phyloP scores from a whole-genome alignment of 2,888 invertebrate genomes.

The Sinohyriopsis cumingii region DNA sequence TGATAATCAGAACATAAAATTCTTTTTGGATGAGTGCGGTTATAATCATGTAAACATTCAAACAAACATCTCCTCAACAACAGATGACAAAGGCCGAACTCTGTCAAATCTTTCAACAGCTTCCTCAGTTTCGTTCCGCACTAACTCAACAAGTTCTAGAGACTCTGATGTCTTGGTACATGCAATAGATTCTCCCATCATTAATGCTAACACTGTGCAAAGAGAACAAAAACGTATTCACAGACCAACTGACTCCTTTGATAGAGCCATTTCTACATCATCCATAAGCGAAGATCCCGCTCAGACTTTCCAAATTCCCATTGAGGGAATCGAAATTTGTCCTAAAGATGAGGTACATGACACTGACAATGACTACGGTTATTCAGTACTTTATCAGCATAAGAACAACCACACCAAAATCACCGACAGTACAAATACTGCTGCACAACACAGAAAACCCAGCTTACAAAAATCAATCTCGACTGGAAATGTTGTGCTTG shows the following conservation, averaged over 20 bases:
- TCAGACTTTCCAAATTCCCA: background rate
- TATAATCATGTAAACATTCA: slow-evolving; percentile 42
- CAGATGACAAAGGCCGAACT: slow-evolving; percentile 23
- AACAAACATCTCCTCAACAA: slow-evolving; percentile 16
- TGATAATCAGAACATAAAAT: slow-evolving; percentile 28
- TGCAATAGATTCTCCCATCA: slow-evolving; percentile 4
- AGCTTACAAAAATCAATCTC: slow-evolving; percentile 23
- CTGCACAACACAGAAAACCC: slow-evolving; percentile 2
- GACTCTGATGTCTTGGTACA: slow-evolving; percentile 47
- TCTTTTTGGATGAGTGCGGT: slow-evolving; percentile 36
- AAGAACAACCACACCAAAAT: slow-evolving; percentile 6
- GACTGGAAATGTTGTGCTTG: slow-evolving; percentile 17
- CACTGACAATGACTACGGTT: slow-evolving; percentile 7
- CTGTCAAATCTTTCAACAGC: slow-evolving; percentile 28
- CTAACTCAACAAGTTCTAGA: slow-evolving; percentile 42
- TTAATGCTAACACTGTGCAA: slow-evolving; percentile 1
- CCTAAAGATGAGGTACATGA: background rate
- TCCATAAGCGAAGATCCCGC: slow-evolving; percentile 12
- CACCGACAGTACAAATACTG: background rate
- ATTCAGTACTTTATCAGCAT: background rate
- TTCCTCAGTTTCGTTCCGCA: slow-evolving; percentile 29
- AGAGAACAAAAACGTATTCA: slow-evolving; percentile 15
- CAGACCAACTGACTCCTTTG: slow-evolving; percentile 48
- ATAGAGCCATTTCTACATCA: slow-evolving; percentile 51
- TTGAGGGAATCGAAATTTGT: background rate